Evolutionary conservation across 2,888 invertebrate species (phyloP).

Genomic region (Epinotia demarniana): DNA sequence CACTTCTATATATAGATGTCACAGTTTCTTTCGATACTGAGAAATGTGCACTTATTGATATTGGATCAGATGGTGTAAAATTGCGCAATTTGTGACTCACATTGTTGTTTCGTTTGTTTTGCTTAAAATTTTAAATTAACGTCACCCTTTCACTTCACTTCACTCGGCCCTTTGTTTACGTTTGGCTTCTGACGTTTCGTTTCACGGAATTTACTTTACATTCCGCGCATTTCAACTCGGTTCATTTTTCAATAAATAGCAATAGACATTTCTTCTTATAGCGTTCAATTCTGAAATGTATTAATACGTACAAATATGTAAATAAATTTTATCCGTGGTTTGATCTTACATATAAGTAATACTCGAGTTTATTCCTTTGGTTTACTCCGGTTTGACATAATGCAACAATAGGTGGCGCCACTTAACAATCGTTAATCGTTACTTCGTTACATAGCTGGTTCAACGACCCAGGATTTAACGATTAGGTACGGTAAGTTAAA

Average conservation of each 20-base stretch:
- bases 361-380: neutral
- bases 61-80: constrained; percentile 28
- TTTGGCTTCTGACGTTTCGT: constrained; percentile 46
- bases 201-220: constrained; percentile 37
- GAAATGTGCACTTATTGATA: constrained; percentile 37
- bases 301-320: neutral
- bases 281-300: neutral
- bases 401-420: constrained; percentile 34
- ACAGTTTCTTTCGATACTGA: constrained; percentile 46
- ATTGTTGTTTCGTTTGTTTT: constrained; percentile 64
- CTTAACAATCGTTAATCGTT: constrained; percentile 22
- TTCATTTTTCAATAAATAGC: neutral
- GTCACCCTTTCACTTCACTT: constrained; percentile 57
- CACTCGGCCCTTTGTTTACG: constrained; percentile 48
- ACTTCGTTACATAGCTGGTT: constrained; percentile 6
- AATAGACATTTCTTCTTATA: neutral
- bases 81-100: constrained; percentile 39
- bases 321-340: neutral
- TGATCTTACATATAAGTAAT: neutral
- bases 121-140: constrained; percentile 71
- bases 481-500: constrained; percentile 35
- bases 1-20: constrained; percentile 58
- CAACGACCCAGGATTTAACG: constrained; percentile 42
- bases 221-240: constrained; percentile 1
- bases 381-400: neutral